Percentiles rank a stretch among this genome's conserved stretches.
Conservation (phyloP, 2,113 vertebrate genomes). For the Nematolebias whitei region DNA sequence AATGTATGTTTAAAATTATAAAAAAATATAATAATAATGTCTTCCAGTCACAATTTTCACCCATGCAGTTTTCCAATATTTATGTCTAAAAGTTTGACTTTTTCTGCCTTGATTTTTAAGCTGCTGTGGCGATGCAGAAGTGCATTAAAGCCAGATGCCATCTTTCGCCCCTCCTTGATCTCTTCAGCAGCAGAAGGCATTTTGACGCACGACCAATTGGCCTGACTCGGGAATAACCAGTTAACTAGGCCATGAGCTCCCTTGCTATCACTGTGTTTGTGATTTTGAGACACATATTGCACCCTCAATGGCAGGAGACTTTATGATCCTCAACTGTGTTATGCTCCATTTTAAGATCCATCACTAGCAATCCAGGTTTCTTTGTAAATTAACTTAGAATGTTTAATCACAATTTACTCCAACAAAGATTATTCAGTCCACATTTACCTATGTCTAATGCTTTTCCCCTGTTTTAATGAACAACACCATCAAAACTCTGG, state of each 20-base stretch:
- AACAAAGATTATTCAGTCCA: no score
- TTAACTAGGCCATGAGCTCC: conserved; percentile 64
- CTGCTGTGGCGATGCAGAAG: not conserved
- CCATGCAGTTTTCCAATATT: no score
- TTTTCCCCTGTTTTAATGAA: no score
- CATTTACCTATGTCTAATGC: no score
- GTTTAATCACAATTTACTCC: no score
- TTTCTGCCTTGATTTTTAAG: not conserved
- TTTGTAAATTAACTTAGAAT: no score
- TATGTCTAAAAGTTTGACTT: not conserved
- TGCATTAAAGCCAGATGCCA: conserved; percentile 3
- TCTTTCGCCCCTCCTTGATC: conserved; percentile 35
- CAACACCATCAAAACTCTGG: no score
- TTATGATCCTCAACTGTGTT: conserved; percentile 26
- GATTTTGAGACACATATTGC: conserved; percentile 53
- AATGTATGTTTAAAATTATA: no score
- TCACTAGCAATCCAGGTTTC: not conserved
- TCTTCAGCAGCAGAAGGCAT: conserved; percentile 47
- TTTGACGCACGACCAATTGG: conserved; percentile 62
- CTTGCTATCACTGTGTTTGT: conserved; percentile 59
- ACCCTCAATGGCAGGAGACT: conserved; percentile 47
- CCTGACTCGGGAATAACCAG: conserved; percentile 52
- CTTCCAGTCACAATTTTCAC: no score
- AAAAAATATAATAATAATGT: no score
- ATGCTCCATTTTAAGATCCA: conserved; percentile 1